Percentiles rank a stretch among this genome's conserved stretches.
phyloP scores from a whole-genome alignment of 2,888 invertebrate genomes.

The Gasteruption jaculator region DNA sequence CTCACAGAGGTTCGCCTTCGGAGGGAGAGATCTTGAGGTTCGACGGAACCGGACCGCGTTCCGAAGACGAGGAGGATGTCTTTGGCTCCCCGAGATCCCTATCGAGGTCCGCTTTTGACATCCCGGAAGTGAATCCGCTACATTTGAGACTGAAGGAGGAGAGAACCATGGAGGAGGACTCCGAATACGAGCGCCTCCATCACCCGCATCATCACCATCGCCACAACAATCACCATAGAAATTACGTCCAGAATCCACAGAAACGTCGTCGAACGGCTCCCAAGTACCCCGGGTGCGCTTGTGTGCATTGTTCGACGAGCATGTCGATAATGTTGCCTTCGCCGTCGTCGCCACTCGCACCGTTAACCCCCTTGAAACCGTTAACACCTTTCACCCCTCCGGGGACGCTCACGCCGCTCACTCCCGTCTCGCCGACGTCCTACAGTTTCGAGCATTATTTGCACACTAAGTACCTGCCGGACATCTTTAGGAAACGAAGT shows the following conservation, averaged over 20 bases:
- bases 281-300: conserved; percentile 43
- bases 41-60: conserved; percentile 43
- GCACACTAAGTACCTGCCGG: conserved; percentile 63
- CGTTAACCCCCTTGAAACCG: conserved; percentile 50
- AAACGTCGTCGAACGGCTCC: conserved; percentile 29
- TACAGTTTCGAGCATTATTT: conserved; percentile 63
- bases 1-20: conserved; percentile 42
- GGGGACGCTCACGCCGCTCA: conserved; percentile 53
- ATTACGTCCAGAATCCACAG: conserved; percentile 17
- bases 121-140: conserved; percentile 53
- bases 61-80: conserved; percentile 44
- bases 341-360: conserved; percentile 56
- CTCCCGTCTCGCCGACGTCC: conserved; percentile 55
- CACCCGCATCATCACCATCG: conserved; percentile 33
- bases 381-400: conserved; percentile 50
- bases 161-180: conserved; percentile 48
- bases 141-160: conserved; percentile 32
- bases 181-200: conserved; percentile 37
- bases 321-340: conserved; percentile 45
- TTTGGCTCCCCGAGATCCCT: conserved; percentile 46
- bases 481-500: conserved; percentile 59
- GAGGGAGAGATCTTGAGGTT: conserved; percentile 56
- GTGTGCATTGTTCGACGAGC: conserved; percentile 34
- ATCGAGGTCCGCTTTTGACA: conserved; percentile 51
- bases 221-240: conserved; percentile 22